Percentiles rank a stretch among this genome's conserved stretches.
These are phyloP conservation scores for Helobdella robusta DNA, from an alignment of 2,888 invertebrate genomes.

Conservation along the genomic window DNA sequence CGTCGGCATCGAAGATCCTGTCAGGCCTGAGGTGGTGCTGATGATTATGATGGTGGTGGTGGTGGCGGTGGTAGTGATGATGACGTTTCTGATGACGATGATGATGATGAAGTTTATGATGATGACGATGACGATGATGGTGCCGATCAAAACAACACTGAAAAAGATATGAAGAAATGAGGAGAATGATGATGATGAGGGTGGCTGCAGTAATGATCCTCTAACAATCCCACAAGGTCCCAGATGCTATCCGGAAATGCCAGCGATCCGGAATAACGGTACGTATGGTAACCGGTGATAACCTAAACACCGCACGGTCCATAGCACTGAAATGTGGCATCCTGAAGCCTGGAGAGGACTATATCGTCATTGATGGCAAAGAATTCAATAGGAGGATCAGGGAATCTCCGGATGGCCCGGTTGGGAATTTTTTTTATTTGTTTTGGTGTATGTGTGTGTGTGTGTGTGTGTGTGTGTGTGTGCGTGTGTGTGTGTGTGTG, in stretches of 20 bases:
- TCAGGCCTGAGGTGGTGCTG: constrained; percentile 55
- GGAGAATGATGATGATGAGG: too few relatives aligned
- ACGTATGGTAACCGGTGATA: constrained; percentile 98
- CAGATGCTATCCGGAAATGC: constrained; percentile 85
- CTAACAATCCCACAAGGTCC: too few relatives aligned
- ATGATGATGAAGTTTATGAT: too few relatives aligned
- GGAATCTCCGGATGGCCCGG: constrained; percentile 25
- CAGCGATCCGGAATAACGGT: constrained; percentile 97
- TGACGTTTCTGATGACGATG: too few relatives aligned
- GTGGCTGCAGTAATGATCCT: too few relatives aligned
- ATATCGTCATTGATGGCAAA: constrained; percentile 88
- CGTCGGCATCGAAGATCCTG: constrained; percentile 97
- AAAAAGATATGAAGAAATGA: too few relatives aligned
- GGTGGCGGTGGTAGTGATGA: too few relatives aligned
- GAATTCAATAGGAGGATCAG: constrained; percentile 89
- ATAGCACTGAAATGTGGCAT: constrained; percentile 97
- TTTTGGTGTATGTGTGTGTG: background rate
- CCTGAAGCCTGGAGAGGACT: constrained; percentile 78
- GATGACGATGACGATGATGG: too few relatives aligned
- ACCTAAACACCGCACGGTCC: constrained; percentile 93
- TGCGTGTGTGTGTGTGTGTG: background rate
- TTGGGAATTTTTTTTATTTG: background rate
- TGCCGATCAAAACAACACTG: too few relatives aligned
- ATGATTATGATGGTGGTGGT: too few relatives aligned
- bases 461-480: background rate